These are phyloP conservation scores for Suillia variegata DNA, from an alignment of 2,888 invertebrate genomes.

Conservation along the genomic window DNA sequence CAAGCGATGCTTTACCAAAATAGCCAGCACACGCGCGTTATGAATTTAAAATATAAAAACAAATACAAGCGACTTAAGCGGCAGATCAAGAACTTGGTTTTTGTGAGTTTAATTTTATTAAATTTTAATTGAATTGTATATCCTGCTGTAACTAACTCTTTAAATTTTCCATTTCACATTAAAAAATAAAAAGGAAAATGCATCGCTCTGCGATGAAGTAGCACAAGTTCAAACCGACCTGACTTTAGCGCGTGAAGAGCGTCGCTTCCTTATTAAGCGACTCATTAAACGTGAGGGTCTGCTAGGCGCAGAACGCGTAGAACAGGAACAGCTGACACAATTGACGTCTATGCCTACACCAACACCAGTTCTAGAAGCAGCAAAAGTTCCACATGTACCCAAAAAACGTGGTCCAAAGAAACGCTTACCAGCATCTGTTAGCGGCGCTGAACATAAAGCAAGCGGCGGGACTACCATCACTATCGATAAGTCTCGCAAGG, in stretches of 20 bases:
- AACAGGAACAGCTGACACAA: constrained; percentile 15
- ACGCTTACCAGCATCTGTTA: constrained; percentile 27
- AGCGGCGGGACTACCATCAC: constrained; percentile 11
- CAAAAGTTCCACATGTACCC: constrained; percentile 29
- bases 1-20: constrained; percentile 33
- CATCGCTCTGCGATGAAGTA: constrained; percentile 86
- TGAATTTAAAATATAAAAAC: constrained; percentile 43
- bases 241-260: constrained; percentile 79
- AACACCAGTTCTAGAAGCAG: background rate
- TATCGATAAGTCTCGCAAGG: background rate
- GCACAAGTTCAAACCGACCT: constrained; percentile 83
- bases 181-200: constrained; percentile 70
- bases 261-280: constrained; percentile 79
- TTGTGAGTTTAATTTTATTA: no score
- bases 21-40: constrained; percentile 41
- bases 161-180: background rate
- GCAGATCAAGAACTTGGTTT: constrained; percentile 40
- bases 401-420: constrained; percentile 50
- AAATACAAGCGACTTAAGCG: constrained; percentile 42
- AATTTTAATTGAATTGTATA: background rate
- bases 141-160: background rate
- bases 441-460: constrained; percentile 45
- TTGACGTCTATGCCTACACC: background rate
- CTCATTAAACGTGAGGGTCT: constrained; percentile 71
- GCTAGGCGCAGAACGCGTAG: constrained; percentile 25